phyloP scores from a whole-genome alignment of 92 coral and sea anemone species.

The Epizoanthus scotinus region DNA sequence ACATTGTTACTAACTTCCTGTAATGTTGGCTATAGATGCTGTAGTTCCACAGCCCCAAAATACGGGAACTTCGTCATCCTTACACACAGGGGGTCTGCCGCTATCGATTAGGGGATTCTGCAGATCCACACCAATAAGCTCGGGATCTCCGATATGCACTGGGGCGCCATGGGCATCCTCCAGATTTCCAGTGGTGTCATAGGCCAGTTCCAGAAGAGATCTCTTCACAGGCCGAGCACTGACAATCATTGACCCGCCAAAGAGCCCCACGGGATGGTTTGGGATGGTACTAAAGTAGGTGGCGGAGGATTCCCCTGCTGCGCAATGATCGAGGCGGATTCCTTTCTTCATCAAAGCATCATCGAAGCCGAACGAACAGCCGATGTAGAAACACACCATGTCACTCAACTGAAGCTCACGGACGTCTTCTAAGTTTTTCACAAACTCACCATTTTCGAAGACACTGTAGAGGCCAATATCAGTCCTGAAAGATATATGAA shows the following conservation, averaged over 20 bases:
- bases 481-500: constrained; percentile 5
- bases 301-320: not conserved
- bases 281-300: constrained; percentile 2
- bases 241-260: constrained; percentile 21
- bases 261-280: constrained; percentile 1
- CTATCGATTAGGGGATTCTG: not conserved
- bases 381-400: constrained; percentile 33
- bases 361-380: constrained; percentile 34
- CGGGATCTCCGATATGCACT: constrained; percentile 25
- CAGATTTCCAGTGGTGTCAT: not conserved
- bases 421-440: not conserved
- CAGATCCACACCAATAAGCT: constrained; percentile 9
- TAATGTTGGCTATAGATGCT: not conserved
- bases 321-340: not conserved
- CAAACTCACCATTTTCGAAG: constrained; percentile 20
- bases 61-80: constrained; percentile 19
- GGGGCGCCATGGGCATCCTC: constrained; percentile 33
- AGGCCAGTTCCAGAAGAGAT: constrained; percentile 8
- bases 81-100: not conserved
- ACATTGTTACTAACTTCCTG: constrained; percentile 16
- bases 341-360: constrained; percentile 28
- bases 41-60: constrained; percentile 32
- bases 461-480: constrained; percentile 30
- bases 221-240: constrained; percentile 19
- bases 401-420: constrained; percentile 2